Base-by-base conservation (phyloP, 1,140 invertebrate species). In the Phymorhynchus buccinoides region DNA sequence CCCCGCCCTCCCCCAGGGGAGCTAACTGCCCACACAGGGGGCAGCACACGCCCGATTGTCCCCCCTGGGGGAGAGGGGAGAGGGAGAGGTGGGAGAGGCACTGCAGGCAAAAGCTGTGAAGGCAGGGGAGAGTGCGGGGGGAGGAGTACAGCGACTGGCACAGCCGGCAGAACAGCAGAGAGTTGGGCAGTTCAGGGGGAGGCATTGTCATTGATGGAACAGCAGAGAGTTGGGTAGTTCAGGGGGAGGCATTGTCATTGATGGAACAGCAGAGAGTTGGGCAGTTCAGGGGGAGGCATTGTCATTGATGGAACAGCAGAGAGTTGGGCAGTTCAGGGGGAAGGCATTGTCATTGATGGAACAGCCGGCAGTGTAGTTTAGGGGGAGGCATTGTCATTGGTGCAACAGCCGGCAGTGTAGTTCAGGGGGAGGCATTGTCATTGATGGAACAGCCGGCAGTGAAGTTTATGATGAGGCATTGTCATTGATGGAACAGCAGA, bases 21-120 rank as follows among this genome's bases (percentile, higher is more conserved):
- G 86, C 79, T 4, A n/a, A n/a, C 32, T 85, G 44, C 0, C 78
- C 82, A 42, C 88, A 89, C 48, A 84, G 30, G 32, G 88, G 84
- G 75, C 88, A 89, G 52, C 68, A 32, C 66, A 89, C 22, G 9
- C 30, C 56, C 68, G 52, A 35, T 39, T 9, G 75, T 35, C 39
- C 86, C 44, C 1, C 30, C 77, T 32, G 14, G 44, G 18, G 42
- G 18, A 16, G 78, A 14, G 83, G 73, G 73, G 0, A 3, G 3
- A 32, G 78, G 30, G 22, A n/a, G 77, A 3, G 75, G 62, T 56
- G 77, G 71, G n/a, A 56, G 79, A 78, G 86, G 18, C 86, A 71
- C 6, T 83, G 77, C 18, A 90, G 62, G 84, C 90, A 90, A 82
- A 88, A 90, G 71, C 87, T 90, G 82, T 90, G 90, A 14, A 90